Evolutionary conservation across 2,797 vertebrate genomes (phyloP).

Genomic region (Anabacerthia variegaticeps): DNA sequence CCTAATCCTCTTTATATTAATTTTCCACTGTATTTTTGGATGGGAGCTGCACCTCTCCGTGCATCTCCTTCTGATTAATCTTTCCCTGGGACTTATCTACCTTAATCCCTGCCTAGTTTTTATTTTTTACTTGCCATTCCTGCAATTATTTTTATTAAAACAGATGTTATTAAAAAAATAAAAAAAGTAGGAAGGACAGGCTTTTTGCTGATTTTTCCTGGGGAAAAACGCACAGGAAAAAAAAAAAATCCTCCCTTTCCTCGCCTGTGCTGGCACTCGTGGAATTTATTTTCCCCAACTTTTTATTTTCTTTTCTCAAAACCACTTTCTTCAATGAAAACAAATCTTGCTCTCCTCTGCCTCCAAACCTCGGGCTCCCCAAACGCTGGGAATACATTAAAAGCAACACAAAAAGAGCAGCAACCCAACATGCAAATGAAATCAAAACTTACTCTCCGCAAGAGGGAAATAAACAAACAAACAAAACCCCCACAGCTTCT

Average conservation of each 20-base stretch:
- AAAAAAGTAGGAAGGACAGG: not conserved
- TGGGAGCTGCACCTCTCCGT: not conserved
- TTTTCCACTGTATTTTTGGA: not conserved
- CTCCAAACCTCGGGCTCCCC: constrained; percentile 6
- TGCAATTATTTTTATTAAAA: not conserved
- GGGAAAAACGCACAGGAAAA: not conserved
- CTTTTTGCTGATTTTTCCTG: not conserved
- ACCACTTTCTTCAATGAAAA: not conserved
- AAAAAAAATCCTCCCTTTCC: not conserved
- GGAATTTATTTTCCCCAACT: not conserved
- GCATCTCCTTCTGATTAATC: not conserved
- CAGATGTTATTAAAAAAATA: not conserved
- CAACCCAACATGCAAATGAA: constrained; percentile 51
- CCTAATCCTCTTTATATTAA: not conserved
- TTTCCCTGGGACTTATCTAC: not conserved
- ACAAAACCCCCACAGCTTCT: constrained; percentile 28
- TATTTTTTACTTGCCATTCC: not conserved
- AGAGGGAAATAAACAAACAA: constrained; percentile 63
- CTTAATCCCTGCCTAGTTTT: not conserved
- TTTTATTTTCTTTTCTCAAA: not conserved
- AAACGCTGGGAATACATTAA: constrained; percentile 20
- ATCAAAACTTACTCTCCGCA: not conserved
- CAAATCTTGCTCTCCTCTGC: not conserved
- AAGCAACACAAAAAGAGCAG: constrained; percentile 35
- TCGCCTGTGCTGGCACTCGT: rapidly evolving